A percentile compares a stretch with the other conserved stretches of the same genome.
Conservation (phyloP, 2,888 invertebrate genomes). For the Zhengitettix transpicula region DNA sequence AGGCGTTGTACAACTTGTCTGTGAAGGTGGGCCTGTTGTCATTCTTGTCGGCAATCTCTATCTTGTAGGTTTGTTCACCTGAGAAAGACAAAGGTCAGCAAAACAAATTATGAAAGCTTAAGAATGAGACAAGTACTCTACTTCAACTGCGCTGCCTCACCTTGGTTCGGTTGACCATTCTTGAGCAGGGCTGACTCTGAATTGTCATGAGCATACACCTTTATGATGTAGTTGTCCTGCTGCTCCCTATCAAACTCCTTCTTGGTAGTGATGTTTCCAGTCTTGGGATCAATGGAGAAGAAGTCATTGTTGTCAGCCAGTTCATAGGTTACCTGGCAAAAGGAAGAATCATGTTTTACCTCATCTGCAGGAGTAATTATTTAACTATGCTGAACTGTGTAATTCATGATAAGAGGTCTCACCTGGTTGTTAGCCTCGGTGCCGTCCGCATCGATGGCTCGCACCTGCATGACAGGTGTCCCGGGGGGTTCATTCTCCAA, state of each 20-base stretch:
- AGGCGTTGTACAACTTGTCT: slow-evolving; percentile 54
- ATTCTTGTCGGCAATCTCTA: slow-evolving; percentile 89
- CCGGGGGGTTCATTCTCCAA: slow-evolving; percentile 71
- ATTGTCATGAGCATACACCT: slow-evolving; percentile 80
- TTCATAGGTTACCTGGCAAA: slow-evolving; percentile 47
- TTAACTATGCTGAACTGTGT: no score
- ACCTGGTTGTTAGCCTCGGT: slow-evolving; percentile 65
- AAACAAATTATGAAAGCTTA: not conserved
- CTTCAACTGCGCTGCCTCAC: slow-evolving; percentile 17
- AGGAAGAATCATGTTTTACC: no score
- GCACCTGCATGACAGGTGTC: slow-evolving; percentile 72
- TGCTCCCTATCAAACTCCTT: slow-evolving; percentile 74
- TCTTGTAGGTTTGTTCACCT: slow-evolving; percentile 66
- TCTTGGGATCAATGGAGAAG: slow-evolving; percentile 70
- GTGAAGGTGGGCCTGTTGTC: slow-evolving; percentile 87
- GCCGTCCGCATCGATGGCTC: slow-evolving; percentile 74
- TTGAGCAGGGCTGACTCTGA: slow-evolving; percentile 60
- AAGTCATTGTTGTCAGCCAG: slow-evolving; percentile 45
- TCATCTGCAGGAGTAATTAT: no score
- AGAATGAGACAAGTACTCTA: not conserved
- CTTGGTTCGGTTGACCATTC: slow-evolving; percentile 51
- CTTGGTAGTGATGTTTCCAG: slow-evolving; percentile 74
- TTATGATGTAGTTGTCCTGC: slow-evolving; percentile 71
- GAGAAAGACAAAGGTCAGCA: slow-evolving; percentile 10
- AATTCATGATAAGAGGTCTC: no score